Evolutionary conservation across 2,797 vertebrate species (phyloP), one percentile per base, ranked within the genome.

Genomic region (Coregonus ussuriensis): DNA sequence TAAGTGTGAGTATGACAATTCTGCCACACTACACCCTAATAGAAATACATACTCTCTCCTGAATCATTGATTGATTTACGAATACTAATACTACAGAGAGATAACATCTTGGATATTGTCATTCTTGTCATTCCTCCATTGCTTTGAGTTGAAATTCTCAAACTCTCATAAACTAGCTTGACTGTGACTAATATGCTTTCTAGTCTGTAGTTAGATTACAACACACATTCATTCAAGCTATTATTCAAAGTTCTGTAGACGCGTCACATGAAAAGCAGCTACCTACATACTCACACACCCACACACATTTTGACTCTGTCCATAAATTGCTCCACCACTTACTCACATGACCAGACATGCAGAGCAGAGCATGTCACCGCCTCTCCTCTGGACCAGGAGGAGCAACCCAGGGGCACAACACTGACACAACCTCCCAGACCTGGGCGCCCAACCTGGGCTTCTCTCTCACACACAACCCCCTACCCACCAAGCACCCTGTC

Each of bases 1-100:
- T 99, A 93, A 97, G 98, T 94, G 82, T 86, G 83, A 88, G 78
- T 79, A 84, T 77, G 62, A 79, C n/a, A 47, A 3, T 47, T 47
- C 41, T 11, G 9, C 9, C 9, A 47, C 9, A 47, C 41, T 47
- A 47, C 41, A 47, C 41, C 9, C 41, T 47, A 47, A 13, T 47
- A 47, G 41, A 47, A 47, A 47, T 47, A 47, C 41, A 3, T 2
- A 11, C 41, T 47, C 41, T 47, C 9, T 47, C 37, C 7, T 9
- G 41, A 41, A 0, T 41, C 0, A 3, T 15, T 54, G 53, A n/a
- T n/a, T n/a, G n/a, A 54, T 54, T 15, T 54, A 54, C 16, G 53
- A 54, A 54, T 6, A 5, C 53, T 56, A 16, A 56, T 16, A n/a
- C 53, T 47, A 6, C 4, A 6, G n/a, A 62, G 56, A 6, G 56